These are phyloP conservation scores for Tupiocoris notatus DNA, from an alignment of 2,888 invertebrate genomes.

Conservation along the genomic window DNA sequence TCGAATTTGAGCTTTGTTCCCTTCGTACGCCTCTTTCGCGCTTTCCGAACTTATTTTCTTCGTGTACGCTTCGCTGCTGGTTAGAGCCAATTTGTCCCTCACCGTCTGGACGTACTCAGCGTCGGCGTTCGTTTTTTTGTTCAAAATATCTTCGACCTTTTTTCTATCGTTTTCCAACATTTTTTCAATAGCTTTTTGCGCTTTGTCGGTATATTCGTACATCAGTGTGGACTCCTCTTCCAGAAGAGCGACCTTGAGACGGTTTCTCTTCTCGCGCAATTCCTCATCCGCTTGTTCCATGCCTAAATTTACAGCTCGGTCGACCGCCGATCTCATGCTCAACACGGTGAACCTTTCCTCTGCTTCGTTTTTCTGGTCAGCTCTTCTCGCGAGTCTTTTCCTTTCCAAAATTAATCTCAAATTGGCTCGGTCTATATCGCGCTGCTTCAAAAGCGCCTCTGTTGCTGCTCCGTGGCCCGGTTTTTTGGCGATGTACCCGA, in stretches of 20 bases:
- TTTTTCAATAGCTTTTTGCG: slow-evolving; percentile 34
- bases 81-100: slow-evolving; percentile 13
- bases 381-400: background rate
- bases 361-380: background rate
- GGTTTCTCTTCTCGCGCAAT: slow-evolving; percentile 38
- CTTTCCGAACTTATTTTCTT: slow-evolving; percentile 2
- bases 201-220: slow-evolving; percentile 39
- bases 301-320: slow-evolving; percentile 1
- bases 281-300: slow-evolving; percentile 31
- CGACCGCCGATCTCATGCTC: background rate
- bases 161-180: slow-evolving; percentile 26
- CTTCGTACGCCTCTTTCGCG: slow-evolving; percentile 7
- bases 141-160: slow-evolving; percentile 32
- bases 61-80: slow-evolving; percentile 30
- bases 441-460: background rate
- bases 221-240: slow-evolving; percentile 37
- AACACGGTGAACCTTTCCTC: background rate
- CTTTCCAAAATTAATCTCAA: background rate
- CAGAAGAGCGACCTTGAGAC: slow-evolving; percentile 29
- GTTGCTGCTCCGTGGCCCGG: slow-evolving; percentile 3
- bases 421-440: background rate
- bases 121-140: background rate
- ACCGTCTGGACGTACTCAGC: slow-evolving; percentile 22
- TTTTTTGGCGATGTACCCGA: slow-evolving; percentile 16
- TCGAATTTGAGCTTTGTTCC: slow-evolving; percentile 39